Base-by-base conservation (phyloP, 2,888 invertebrate genomes). In the Leptinotarsa rubiginosa region DNA sequence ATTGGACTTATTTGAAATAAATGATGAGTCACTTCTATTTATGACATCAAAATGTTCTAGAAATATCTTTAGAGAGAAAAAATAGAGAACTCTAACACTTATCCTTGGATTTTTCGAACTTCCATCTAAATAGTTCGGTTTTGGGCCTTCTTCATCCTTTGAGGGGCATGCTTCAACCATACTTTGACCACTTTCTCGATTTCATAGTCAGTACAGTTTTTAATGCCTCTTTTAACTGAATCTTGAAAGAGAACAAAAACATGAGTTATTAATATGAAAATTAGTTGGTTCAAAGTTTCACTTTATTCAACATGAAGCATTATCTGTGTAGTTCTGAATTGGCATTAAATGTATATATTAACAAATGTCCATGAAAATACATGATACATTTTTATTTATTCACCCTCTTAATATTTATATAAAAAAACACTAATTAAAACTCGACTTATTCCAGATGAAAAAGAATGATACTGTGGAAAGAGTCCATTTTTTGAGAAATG, bases 121-220 rank as follows among this genome's bases (percentile, higher is more conserved):
- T 49, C 22, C 69, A 31, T 41, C 54, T 56, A 22, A 1, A 41
- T 47, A 47, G 52, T 65, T 65, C 31, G 20, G 54, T 52, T 65
- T 65, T 65, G 49, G 13, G 69, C 54, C 56, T 54, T 65, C 25
- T 65, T 66, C 47, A 56, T 47, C 25, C 66, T 56, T 47, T 72
- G 66, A 22, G 25, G 47, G 49, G 59, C 66, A 65, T 72, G 65
- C 47, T 72, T 72, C 31, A 72, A 47, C 64, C 69, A 72, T 31
- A 64, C 54, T 64, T 72, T 72, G 47, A 50, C 56, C 47, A 68
- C 47, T 41, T 72, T 72, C 31, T 41, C 65, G n/a, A 72, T 68
- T 20, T 72, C 71, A 65, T 16, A 67, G n/a, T 67, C n/a, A 5
- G 67, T 67, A 67, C 67, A 47, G 22, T 50, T 65, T 47, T 20